These are phyloP conservation scores for Drosophila gaucha DNA, from an alignment of 2,888 invertebrate genomes.

Conservation along the genomic window DNA sequence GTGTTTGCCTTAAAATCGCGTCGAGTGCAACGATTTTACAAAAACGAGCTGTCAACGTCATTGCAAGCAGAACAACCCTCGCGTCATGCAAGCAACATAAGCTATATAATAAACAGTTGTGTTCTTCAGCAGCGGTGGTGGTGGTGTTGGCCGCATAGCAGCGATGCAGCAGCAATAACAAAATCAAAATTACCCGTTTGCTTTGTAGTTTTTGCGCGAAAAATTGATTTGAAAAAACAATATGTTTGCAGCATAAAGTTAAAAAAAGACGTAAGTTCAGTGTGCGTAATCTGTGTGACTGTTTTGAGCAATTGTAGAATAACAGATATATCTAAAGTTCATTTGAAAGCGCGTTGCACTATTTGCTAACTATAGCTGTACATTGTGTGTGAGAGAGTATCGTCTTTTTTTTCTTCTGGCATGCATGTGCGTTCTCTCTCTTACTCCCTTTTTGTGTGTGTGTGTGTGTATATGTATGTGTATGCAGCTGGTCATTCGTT, in stretches of 20 bases:
- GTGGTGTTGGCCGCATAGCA: conserved; percentile 7
- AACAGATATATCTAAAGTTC: conserved; percentile 31
- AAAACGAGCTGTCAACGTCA: conserved; percentile 17
- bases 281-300: neutral
- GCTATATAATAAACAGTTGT: conserved; percentile 29
- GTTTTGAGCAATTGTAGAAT: conserved; percentile 15
- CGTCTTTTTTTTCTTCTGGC: conserved; percentile 11
- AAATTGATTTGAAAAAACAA: conserved; percentile 6
- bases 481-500: conserved; percentile 48
- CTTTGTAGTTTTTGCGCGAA: conserved; percentile 47
- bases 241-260: conserved; percentile 5
- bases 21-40: conserved; percentile 27
- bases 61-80: conserved; percentile 28
- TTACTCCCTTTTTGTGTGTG: too few relatives aligned
- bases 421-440: conserved; percentile 4
- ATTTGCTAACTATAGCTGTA: conserved; percentile 55
- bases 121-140: conserved; percentile 20
- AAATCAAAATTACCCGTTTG: conserved; percentile 62
- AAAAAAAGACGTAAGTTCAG: conserved; percentile 38
- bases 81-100: conserved; percentile 15
- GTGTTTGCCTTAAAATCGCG: conserved; percentile 15
- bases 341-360: conserved; percentile 47
- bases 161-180: conserved; percentile 22
- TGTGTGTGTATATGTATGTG: conserved; percentile 15
- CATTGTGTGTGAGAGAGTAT: conserved; percentile 40